Percentiles rank a stretch among this genome's conserved stretches.
Conservation (phyloP, 2,888 invertebrate genomes). For the Dicyrtomina minuta region DNA sequence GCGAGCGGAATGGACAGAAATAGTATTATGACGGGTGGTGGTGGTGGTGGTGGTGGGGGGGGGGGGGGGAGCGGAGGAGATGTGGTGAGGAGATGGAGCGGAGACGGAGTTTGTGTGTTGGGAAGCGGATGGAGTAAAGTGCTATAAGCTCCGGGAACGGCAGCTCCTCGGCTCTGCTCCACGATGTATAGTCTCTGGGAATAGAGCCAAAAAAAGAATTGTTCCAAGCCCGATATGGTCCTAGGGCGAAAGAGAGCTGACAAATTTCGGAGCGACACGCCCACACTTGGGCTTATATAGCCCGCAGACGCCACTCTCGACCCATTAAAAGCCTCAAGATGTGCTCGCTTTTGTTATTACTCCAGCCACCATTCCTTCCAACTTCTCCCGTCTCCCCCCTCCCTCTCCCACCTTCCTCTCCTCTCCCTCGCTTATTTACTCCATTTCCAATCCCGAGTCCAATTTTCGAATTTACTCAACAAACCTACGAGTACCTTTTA, state of each 20-base stretch:
- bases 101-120: too few relatives aligned
- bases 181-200: conserved; percentile 29
- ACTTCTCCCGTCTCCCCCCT: conserved; percentile 36
- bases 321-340: conserved; percentile 53
- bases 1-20: background rate
- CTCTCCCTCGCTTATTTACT: too few relatives aligned
- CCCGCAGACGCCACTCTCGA: conserved; percentile 53
- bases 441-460: too few relatives aligned
- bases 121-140: too few relatives aligned
- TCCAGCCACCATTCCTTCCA: conserved; percentile 47
- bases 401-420: conserved; percentile 10
- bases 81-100: too few relatives aligned
- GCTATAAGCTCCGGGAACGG: too few relatives aligned
- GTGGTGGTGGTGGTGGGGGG: too few relatives aligned
- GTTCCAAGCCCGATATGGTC: conserved; percentile 46
- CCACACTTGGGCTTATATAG: conserved; percentile 53
- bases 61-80: too few relatives aligned
- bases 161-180: too few relatives aligned
- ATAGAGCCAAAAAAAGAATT: conserved; percentile 30
- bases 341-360: conserved; percentile 51
- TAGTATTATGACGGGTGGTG: conserved; percentile 8
- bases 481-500: too few relatives aligned
- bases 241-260: conserved; percentile 50
- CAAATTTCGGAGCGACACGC: conserved; percentile 54
- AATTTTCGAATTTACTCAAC: too few relatives aligned